Percentiles rank a stretch among this genome's conserved stretches.
phyloP scores from a whole-genome alignment of 2,797 vertebrate species.

The Falco novaeseelandiae region DNA sequence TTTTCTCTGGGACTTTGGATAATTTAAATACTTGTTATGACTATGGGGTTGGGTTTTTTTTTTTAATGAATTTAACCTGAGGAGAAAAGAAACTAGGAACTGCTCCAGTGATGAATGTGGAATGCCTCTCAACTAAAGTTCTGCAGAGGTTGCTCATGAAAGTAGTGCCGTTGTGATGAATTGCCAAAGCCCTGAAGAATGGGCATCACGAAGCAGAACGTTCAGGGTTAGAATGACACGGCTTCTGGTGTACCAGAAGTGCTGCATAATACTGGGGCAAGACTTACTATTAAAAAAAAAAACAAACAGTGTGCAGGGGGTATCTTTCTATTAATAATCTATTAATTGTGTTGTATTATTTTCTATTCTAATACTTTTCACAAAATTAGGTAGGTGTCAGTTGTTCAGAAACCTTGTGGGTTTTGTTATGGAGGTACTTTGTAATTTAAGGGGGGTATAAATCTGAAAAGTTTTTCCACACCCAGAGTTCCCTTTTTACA shows the following conservation, averaged over 20 bases:
- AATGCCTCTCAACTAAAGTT: constrained; percentile 8
- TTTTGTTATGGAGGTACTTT: neutral
- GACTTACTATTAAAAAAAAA: neutral
- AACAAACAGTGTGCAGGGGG: neutral
- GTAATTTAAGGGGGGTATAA: neutral
- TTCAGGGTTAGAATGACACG: neutral
- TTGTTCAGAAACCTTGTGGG: neutral
- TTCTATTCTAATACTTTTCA: neutral
- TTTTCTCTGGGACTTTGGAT: neutral
- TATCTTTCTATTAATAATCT: neutral
- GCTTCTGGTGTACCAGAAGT: neutral
- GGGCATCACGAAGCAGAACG: neutral
- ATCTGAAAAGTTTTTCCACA: neutral
- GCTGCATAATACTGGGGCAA: neutral
- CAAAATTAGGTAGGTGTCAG: neutral
- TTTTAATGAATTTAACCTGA: neutral
- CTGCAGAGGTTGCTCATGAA: neutral
- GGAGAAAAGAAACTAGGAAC: neutral
- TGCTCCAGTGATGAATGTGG: neutral
- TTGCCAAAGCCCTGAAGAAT: neutral
- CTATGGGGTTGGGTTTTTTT: neutral
- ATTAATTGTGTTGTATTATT: neutral
- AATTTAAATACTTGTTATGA: neutral
- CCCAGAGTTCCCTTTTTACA: neutral
- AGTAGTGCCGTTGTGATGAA: constrained; percentile 4